Evolutionary conservation across 2,797 vertebrate species (phyloP).

Genomic region (Falco biarmicus): DNA sequence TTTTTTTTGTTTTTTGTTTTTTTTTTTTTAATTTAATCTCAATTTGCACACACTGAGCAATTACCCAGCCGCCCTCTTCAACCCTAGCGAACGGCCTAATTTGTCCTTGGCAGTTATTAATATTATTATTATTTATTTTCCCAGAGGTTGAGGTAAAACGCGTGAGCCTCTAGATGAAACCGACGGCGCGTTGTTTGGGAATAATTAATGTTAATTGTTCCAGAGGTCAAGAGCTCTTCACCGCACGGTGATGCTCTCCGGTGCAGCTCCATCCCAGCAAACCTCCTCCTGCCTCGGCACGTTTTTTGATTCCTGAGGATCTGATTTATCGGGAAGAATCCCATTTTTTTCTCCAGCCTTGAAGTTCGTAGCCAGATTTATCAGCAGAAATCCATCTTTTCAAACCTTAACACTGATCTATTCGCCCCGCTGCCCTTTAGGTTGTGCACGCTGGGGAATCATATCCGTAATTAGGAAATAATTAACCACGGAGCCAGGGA

Average conservation of each 20-base stretch:
- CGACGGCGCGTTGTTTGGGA: not conserved
- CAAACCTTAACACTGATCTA: not conserved
- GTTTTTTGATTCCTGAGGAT: not conserved
- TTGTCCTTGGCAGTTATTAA: not conserved
- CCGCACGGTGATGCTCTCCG: too few relatives aligned
- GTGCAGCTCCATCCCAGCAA: too few relatives aligned
- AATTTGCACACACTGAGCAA: not conserved
- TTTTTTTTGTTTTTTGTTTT: too few relatives aligned
- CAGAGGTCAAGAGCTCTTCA: not conserved
- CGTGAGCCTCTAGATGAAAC: not conserved
- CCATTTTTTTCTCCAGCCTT: too few relatives aligned
- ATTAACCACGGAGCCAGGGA: too few relatives aligned
- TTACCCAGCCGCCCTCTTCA: not conserved
- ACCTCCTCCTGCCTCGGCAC: not conserved
- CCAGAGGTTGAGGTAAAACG: not conserved
- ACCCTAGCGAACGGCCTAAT: not conserved
- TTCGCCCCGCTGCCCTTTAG: not conserved
- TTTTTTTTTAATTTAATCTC: not conserved
- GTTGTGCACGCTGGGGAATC: not conserved
- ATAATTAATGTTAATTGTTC: not conserved
- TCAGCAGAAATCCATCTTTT: too few relatives aligned
- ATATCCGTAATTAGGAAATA: rapidly evolving
- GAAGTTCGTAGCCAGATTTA: not conserved
- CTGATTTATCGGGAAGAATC: too few relatives aligned
- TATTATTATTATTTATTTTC: not conserved